Base-by-base conservation (phyloP, 2,113 vertebrate genomes). In the Apodemus speciosus region DNA sequence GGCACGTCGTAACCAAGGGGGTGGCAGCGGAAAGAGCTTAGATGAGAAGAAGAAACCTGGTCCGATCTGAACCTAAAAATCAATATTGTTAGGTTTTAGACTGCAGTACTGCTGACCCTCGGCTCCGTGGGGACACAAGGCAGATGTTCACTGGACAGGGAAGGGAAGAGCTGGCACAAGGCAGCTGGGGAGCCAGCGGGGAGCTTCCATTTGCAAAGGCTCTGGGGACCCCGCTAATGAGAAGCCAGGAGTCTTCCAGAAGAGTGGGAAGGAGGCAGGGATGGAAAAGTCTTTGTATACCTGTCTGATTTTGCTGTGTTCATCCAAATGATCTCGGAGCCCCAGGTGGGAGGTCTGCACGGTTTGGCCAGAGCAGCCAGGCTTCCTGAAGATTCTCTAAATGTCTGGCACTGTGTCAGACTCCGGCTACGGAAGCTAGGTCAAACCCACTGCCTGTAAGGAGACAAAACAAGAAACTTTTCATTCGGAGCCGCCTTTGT, bases 181-280 rank as follows among this genome's bases (percentile, higher is more conserved):
- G 8, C 83, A 89, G 92, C 77, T 77, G 49, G 64, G 43, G 56
- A 40, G 85, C 68, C 90, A 85, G 95, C 56, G 0, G 96, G 92
- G 86, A 75, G 77, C 43, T 0, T 94, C 94, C 95, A 95, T 94
- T 95, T 96, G 71, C 66, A 88, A 75, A 51, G 3, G 49, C 81
- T 25, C 69, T 56, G 38, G 90, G 75, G 81, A 46, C 79, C 9
- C 9, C 27, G 2, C 15, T 0, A 35, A 90, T 35, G 86, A 84
- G 88, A 62, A 51, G 51, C 56, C 11, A 6, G 25, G 0, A 27
- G 32, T 69, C 53, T 84, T 85, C n/a, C 40, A 73, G 64, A 25
- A 3, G 7, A 38, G 53, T 14, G 15, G 56, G 9, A 43, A 60
- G 56, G 64, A 60, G 62, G 43, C 51, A 13, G 25, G 77, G 14